These are phyloP conservation scores for Calliscelio sp. DNA, from an alignment of 2,888 invertebrate genomes.

Conservation along the genomic window DNA sequence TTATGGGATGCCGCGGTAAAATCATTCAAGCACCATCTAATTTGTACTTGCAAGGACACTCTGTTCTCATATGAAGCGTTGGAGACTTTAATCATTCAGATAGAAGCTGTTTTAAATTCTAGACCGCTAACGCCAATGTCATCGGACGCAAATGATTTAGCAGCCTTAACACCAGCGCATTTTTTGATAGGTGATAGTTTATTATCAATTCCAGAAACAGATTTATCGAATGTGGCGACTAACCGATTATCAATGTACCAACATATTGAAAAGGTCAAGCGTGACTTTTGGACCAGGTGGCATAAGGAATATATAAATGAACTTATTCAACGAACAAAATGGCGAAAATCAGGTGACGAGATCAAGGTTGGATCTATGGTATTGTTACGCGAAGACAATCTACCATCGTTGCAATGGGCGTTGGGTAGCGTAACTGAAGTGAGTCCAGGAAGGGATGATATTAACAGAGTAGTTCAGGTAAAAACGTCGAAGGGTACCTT, in stretches of 20 bases:
- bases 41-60: not conserved
- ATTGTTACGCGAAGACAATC: constrained; percentile 19
- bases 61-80: constrained; percentile 29
- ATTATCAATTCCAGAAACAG: constrained; percentile 4
- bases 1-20: constrained; percentile 1
- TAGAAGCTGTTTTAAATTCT: constrained; percentile 23
- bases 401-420: constrained; percentile 25
- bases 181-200: constrained; percentile 11
- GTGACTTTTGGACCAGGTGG: constrained; percentile 67
- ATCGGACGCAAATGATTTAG: constrained; percentile 25
- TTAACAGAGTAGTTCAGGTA: not conserved
- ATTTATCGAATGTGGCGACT: constrained; percentile 2
- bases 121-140: constrained; percentile 24
- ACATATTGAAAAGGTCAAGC: constrained; percentile 60
- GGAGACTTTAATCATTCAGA: constrained; percentile 15
- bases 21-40: constrained; percentile 34
- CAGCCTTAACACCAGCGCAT: constrained; percentile 29
- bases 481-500: not conserved
- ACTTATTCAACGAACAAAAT: constrained; percentile 1
- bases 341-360: not conserved
- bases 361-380: constrained; percentile 9
- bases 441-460: not conserved
- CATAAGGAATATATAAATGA: constrained; percentile 45
- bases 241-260: constrained; percentile 67
- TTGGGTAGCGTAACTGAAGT: constrained; percentile 24